Conservation (phyloP, 2,888 invertebrate species). For the Colostygia pectinataria region DNA sequence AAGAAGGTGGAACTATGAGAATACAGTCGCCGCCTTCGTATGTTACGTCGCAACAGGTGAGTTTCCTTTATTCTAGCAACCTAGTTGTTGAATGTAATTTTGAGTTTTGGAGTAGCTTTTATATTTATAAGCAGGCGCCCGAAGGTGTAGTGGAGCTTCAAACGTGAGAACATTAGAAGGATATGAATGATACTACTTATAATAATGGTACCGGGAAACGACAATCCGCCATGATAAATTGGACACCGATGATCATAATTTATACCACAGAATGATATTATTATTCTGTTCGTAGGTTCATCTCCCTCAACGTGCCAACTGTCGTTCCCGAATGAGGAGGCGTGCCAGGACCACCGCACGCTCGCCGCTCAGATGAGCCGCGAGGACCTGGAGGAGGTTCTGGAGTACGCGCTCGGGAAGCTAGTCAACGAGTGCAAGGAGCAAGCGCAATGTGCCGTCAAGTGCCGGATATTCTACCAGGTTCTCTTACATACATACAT, state of each 20-base stretch:
- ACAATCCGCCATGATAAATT: too few relatives aligned
- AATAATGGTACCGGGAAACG: too few relatives aligned
- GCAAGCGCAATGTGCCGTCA: conserved; percentile 85
- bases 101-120: too few relatives aligned
- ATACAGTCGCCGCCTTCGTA: conserved; percentile 92
- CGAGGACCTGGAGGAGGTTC: conserved; percentile 66
- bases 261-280: too few relatives aligned
- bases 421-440: conserved; percentile 62
- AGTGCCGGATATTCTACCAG: conserved; percentile 90
- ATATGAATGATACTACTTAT: too few relatives aligned
- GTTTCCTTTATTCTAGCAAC: not conserved
- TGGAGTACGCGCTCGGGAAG: conserved; percentile 81
- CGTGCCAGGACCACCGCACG: conserved; percentile 58
- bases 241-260: too few relatives aligned
- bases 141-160: too few relatives aligned
- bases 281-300: conserved; percentile 54
- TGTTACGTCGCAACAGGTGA: conserved; percentile 90
- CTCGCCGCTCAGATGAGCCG: conserved; percentile 57
- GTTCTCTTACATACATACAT: too few relatives aligned
- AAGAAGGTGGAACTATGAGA: conserved; percentile 94
- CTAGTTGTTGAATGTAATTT: too few relatives aligned
- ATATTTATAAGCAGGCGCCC: too few relatives aligned
- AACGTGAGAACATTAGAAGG: too few relatives aligned
- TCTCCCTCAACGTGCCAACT: conserved; percentile 73
- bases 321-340: conserved; percentile 67